Conservation (phyloP, 1,140 invertebrate species). For the Ostrea denselamellosa region DNA sequence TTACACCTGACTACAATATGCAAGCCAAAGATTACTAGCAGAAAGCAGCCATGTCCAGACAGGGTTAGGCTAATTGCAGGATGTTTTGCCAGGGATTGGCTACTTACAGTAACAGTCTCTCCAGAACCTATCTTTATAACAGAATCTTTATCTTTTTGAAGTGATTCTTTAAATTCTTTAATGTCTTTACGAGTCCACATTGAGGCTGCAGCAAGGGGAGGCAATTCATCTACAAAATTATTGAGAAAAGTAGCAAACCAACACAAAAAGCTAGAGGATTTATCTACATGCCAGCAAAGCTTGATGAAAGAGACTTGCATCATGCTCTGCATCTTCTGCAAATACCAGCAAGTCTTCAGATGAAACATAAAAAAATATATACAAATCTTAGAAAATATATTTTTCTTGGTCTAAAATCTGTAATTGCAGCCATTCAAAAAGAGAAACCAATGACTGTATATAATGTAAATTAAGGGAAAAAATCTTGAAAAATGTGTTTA, state of each 20-base stretch:
- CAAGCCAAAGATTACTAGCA: neutral
- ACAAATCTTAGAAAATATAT: neutral
- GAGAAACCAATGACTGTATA: no score
- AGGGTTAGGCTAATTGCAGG: slow-evolving; percentile 11
- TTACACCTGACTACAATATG: neutral
- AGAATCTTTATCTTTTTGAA: slow-evolving; percentile 91
- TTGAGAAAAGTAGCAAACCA: slow-evolving; percentile 47
- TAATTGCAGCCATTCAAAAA: neutral
- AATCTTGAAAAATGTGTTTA: neutral
- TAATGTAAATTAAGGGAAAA: neutral
- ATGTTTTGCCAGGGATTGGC: slow-evolving; percentile 18
- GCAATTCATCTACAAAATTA: slow-evolving; percentile 65
- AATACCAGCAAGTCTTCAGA: slow-evolving; percentile 31
- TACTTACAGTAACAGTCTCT: slow-evolving; percentile 96
- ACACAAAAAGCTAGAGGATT: slow-evolving; percentile 28
- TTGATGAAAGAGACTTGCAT: slow-evolving; percentile 9
- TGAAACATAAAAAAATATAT: neutral
- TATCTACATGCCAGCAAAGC: neutral
- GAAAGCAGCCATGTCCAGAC: neutral
- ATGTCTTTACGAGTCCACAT: slow-evolving; percentile 98
- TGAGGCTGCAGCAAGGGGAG: slow-evolving; percentile 84
- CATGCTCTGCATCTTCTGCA: slow-evolving; percentile 17
- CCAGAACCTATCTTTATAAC: slow-evolving; percentile 98
- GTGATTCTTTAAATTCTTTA: slow-evolving; percentile 91
- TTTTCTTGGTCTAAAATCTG: neutral